Conservation (phyloP, 2,113 vertebrate species). For the Tinamus guttatus region DNA sequence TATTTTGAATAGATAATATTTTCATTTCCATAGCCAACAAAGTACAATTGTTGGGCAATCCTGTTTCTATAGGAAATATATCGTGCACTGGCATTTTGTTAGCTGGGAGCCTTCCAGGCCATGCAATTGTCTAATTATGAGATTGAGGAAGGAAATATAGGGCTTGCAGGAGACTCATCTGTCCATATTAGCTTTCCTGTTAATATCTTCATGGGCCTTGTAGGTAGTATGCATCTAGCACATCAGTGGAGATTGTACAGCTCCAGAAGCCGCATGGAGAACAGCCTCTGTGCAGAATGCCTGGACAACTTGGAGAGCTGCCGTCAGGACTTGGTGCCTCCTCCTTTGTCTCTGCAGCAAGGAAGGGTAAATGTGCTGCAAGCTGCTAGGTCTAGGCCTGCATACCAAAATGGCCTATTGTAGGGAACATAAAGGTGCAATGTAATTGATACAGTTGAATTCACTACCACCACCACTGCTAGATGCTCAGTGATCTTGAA, state of each 20-base stretch:
- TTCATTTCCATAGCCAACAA: background rate
- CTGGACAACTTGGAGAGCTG: background rate
- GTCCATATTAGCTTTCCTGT: background rate
- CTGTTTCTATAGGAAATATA: background rate
- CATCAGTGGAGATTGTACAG: background rate
- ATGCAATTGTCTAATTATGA: fast-evolving
- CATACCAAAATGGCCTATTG: background rate
- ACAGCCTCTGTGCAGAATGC: background rate
- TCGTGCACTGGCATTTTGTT: background rate
- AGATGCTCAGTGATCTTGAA: background rate
- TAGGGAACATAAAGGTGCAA: too few relatives aligned
- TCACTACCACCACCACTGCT: background rate
- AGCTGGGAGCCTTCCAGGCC: background rate
- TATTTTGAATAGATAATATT: fast-evolving
- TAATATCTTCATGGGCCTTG: background rate
- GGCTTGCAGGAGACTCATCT: background rate
- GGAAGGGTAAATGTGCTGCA: background rate
- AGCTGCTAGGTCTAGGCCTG: background rate
- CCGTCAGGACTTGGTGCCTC: background rate
- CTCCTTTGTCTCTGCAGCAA: background rate
- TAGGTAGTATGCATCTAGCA: fast-evolving
- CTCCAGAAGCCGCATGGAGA: background rate
- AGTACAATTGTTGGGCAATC: background rate
- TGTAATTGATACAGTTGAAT: background rate
- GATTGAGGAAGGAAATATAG: background rate